These are phyloP conservation scores for Cephus nigrinus DNA, from an alignment of 2,888 invertebrate genomes.

Conservation along the genomic window DNA sequence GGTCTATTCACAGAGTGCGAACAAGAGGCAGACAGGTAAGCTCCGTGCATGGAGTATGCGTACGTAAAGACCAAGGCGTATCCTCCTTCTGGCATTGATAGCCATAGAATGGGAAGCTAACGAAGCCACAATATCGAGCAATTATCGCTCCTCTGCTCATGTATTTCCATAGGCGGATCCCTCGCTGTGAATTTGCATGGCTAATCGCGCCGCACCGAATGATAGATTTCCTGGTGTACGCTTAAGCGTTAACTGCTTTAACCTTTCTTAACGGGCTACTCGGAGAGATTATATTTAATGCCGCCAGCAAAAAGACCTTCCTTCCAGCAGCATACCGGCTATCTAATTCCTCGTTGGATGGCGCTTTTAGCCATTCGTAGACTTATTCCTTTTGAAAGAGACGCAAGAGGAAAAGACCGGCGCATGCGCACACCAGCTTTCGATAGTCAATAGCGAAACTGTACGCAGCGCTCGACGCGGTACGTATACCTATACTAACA, in stretches of 20 bases:
- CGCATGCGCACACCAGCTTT: background rate
- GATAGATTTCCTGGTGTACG: slow-evolving; percentile 7
- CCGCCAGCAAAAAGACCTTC: background rate
- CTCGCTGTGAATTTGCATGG: slow-evolving; percentile 26
- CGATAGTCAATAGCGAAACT: background rate
- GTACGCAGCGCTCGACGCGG: background rate
- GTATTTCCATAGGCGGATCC: slow-evolving; percentile 8
- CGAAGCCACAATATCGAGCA: slow-evolving; percentile 36
- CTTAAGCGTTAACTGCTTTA: background rate
- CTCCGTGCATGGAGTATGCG: background rate
- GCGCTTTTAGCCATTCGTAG: background rate
- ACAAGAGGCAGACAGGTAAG: background rate
- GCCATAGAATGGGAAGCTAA: slow-evolving; percentile 31
- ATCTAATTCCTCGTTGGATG: background rate
- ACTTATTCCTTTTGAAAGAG: background rate
- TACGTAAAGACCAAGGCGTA: background rate
- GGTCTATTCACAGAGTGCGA: background rate
- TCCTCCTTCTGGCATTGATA: slow-evolving; percentile 21
- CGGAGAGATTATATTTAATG: background rate
- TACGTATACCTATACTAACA: background rate
- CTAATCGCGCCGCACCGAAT: slow-evolving; percentile 18
- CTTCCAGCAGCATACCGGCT: background rate
- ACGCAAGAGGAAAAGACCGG: background rate
- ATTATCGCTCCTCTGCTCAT: slow-evolving; percentile 23
- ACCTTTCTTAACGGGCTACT: background rate